Evolutionary conservation across 2,888 invertebrate genomes (phyloP), one percentile per base, ranked within the genome.

Genomic region (Pterostichus madidus): DNA sequence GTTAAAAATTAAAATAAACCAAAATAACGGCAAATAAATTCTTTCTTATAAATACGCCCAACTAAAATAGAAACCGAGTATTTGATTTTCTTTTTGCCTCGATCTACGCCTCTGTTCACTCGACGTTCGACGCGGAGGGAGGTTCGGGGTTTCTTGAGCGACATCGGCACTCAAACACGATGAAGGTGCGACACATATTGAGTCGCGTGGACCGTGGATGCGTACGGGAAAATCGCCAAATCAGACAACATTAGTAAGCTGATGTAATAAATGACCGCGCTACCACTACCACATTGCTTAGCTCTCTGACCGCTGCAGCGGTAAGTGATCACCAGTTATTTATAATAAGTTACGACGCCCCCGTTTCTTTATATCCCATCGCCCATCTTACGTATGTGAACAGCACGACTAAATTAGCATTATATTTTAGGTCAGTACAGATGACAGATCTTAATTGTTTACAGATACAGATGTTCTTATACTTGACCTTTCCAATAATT

Each of bases 141-240:
- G 24, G 4, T 11, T 8, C 15, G 53, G n/a, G n/a, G n/a, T n/a
- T n/a, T n/a, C 3, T 24, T 59, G 31, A 24, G 24, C 17, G 73
- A 49, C 73, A 73, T 49, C 24, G 49, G 73, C 44, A 73, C 49
- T 49, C 24, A 46, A 15, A n/a, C 13, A 49, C 46, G 39, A 80
- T 59, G 71, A 80, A 80, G 80, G 80, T 80, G 71, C 52, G 80
- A 80, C 80, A 80, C 68, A 68, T 80, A 80, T 80, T 71, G 80
- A 80, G 53, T 52, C 68, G 53, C 11, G 76, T 6, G 56, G 24
- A 56, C 17, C 24, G 31, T 59, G 59, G 59, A 59, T 31, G 31
- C 31, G 31, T 24, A 32, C n/a, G 78, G 61, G 78, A 78, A 78
- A 78, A 39, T 44, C 56, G 15, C 61, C 46, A 81, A 81, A 81